Evolutionary conservation across 2,113 vertebrate genomes (phyloP), one percentile per base, ranked within the genome.

Genomic region (Amphiprion percula): DNA sequence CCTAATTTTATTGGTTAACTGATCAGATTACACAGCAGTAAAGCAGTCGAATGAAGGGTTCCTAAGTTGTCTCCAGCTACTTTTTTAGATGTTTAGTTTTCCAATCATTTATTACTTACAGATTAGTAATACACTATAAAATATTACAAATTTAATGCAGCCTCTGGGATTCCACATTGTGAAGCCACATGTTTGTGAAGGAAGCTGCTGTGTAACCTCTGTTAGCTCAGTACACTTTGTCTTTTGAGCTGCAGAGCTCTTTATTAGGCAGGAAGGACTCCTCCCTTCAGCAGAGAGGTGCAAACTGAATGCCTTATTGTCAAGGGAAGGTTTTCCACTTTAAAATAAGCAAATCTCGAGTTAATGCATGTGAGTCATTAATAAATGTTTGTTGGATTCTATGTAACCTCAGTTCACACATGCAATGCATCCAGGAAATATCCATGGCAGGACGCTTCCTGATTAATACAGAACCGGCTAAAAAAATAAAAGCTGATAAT

Each of bases 241-340:
- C 54, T 30, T 19, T 41, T 58, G 16, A 69, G 47, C 63, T 68
- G 73, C 59, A 0, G 4, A 62, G 41, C 47, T 65, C 74, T 70
- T 65, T 70, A 74, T 61, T n/a, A 50, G 41, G 65, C 69, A 65
- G 74, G 69, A 76, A 74, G 70, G 64, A 50, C 74, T 62, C 79
- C 79, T 81, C 59, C 68, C 83, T 78, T 41, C 23, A 30, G 16
- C 62, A 54, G 50, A 80, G 60, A 55, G 33, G 6, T 49, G 19
- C 47, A 64, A 23, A 65, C 37, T 66, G 39, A 86, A 60, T 44
- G 60, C 60, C 54, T 86, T 17, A 78, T 74, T 82, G 69, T 81
- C 46, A 30, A 76, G 26, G 14, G 30, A 68, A 62, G 52, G 19
- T 52, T 78, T 72, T 16, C 28, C 16, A 47, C 26, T 44, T 24